These are phyloP conservation scores for human DNA, from an alignment of 2,113 vertebrate species.

Conservation along the genomic window DNA sequence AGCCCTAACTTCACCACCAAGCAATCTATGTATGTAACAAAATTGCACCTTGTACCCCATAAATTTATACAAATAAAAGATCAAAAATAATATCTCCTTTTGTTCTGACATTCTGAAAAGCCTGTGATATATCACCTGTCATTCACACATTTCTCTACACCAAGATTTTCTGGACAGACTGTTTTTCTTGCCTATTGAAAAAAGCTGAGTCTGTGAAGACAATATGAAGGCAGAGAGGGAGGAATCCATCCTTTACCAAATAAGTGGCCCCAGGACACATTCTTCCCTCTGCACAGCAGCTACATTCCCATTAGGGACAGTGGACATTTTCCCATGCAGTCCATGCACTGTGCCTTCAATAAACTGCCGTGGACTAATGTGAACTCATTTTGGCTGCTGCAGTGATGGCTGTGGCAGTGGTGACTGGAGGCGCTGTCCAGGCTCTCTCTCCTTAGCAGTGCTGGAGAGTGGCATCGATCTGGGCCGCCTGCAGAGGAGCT, in stretches of 20 bases:
- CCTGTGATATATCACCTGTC: conserved; percentile 59
- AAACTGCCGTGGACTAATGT: not conserved
- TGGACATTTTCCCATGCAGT: too few species aligned
- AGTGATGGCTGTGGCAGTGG: not conserved
- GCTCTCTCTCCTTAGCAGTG: rapidly evolving
- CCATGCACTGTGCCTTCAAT: not conserved
- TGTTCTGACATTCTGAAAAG: not conserved
- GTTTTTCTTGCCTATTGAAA: conserved; percentile 51
- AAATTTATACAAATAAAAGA: not conserved
- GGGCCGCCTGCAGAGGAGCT: not conserved
- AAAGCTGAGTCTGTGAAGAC: conserved; percentile 43
- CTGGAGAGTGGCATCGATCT: not conserved
- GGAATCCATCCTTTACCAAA: not conserved
- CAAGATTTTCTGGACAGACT: conserved; percentile 55
- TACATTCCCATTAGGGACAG: not conserved
- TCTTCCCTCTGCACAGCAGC: not conserved
- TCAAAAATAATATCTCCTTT: not conserved
- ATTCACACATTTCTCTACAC: conserved; percentile 12
- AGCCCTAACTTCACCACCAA: not conserved
- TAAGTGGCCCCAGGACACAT: not conserved
- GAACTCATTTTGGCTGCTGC: not conserved
- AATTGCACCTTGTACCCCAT: not conserved
- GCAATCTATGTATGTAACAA: not conserved
- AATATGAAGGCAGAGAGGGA: not conserved
- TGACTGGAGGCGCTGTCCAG: not conserved